Evolutionary conservation across 1,140 invertebrate species (phyloP).

Genomic region (Alviniconcha marisindica): DNA sequence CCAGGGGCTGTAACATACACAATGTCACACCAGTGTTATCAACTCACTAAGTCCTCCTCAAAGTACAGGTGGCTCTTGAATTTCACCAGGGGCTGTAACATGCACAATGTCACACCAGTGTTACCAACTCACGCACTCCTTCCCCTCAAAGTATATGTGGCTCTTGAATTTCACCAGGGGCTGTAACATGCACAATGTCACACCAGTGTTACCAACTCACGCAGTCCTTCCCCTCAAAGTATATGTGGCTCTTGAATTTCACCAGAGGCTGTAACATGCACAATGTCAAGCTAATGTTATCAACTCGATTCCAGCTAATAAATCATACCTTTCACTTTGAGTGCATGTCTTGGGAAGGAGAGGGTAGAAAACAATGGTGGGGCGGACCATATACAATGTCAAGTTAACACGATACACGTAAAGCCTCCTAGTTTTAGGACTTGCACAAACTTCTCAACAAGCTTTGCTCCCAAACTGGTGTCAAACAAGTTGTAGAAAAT

Average conservation of each 20-base stretch:
- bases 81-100: slow-evolving; percentile 91
- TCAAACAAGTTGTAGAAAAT: too few relatives aligned
- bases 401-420: too few relatives aligned
- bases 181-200: slow-evolving; percentile 76
- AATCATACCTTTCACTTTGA: too few relatives aligned
- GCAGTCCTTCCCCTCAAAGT: slow-evolving; percentile 99
- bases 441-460: too few relatives aligned
- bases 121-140: slow-evolving; percentile 89
- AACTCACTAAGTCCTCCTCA: slow-evolving; percentile 96
- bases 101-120: neutral
- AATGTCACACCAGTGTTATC: too few relatives aligned
- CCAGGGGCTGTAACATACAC: slow-evolving; percentile 85
- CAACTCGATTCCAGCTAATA: slow-evolving; percentile 92
- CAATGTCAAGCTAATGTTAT: too few relatives aligned
- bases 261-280: slow-evolving; percentile 87
- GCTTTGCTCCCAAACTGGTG: too few relatives aligned
- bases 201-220: slow-evolving; percentile 78
- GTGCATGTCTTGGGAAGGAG: too few relatives aligned
- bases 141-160: slow-evolving; percentile 98
- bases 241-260: slow-evolving; percentile 98
- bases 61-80: slow-evolving; percentile 99
- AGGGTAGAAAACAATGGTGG: too few relatives aligned
- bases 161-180: slow-evolving; percentile 98
- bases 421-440: too few relatives aligned
- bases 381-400: slow-evolving; percentile 79